Base-by-base conservation (phyloP, 2,888 invertebrate species). In the Tiliacea citrago region DNA sequence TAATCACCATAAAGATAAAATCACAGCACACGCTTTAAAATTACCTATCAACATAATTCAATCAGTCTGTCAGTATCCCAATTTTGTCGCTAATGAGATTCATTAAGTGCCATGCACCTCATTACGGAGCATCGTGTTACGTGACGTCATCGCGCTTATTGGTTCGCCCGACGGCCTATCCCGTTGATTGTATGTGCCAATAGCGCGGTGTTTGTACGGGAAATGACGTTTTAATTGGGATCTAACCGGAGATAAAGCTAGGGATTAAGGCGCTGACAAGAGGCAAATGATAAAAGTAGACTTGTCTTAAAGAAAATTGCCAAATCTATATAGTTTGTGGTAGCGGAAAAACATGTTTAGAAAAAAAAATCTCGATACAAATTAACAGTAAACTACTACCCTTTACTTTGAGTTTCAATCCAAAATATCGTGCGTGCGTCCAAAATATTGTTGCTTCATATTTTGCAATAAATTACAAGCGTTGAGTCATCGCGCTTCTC, bases 1-100 rank as follows among this genome's bases (percentile, higher is more conserved):
- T n/a, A 66, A 45, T 45, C 0, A 71, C 45, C 10, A 0, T 39
- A 47, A 61, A 29, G n/a, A 39, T 55, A 47, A n/a, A 63, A 63
- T 57, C 29, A 42, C 16, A 24, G 5, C 12, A 21, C 3, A 18
- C 18, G 10, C 29, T 67, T 63, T 68, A 53, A 77, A 72, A 51
- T 77, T 66, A 21, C 47, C 12, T 73, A 73, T 73, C 65, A 72
- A 39, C 45, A 42, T 73, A 77, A 77, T 77, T 77, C 13, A 49
- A 51, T 72, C 29, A 35, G 2, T n/a, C 13, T 35, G 51, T 47
- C 75, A 79, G 65, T 45, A 71, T 39, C 45, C 57, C 71, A 68
- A 71, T 76, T 65, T 63, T 55, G 47, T 68, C 29, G 24, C 10
- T 63, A 81, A 81, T 81, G 47, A 49, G 61, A 81, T 81, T 77